A percentile compares a stretch with the other conserved stretches of the same genome.
Evolutionary conservation across 1,140 invertebrate species (phyloP).

Genomic region (Trichogramma pretiosum): DNA sequence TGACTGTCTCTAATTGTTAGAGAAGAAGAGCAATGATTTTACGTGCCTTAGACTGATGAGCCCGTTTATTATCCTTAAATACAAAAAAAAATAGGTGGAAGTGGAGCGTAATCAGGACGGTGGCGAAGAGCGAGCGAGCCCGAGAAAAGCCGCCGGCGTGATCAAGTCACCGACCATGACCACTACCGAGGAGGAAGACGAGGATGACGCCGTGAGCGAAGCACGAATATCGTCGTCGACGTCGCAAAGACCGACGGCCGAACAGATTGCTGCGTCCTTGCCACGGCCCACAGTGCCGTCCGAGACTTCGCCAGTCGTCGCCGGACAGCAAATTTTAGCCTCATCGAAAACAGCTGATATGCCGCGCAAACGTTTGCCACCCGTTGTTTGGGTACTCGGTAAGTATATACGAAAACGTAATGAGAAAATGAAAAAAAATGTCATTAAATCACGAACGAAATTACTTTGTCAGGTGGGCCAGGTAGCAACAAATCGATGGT

Average conservation of each 20-base stretch:
- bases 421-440: too few relatives aligned
- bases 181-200: conserved; percentile 15
- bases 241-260: conserved; percentile 7
- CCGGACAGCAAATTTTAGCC: neutral
- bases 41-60: too few relatives aligned
- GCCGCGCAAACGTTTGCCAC: conserved; percentile 45
- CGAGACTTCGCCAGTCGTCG: neutral
- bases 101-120: neutral
- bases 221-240: conserved; percentile 13
- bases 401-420: too few relatives aligned
- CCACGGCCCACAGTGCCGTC: neutral
- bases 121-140: neutral
- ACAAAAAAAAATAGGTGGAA: neutral
- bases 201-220: neutral
- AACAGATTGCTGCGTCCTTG: conserved; percentile 16
- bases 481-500: conserved; percentile 68
- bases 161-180: conserved; percentile 14
- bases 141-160: neutral
- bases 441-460: too few relatives aligned
- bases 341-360: conserved; percentile 32
- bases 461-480: conserved; percentile 63
- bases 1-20: too few relatives aligned
- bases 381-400: conserved; percentile 71
- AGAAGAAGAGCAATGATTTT: too few relatives aligned
- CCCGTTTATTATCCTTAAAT: too few relatives aligned